Base-by-base conservation (phyloP, 2,888 invertebrate genomes). In the Tipula helvola region DNA sequence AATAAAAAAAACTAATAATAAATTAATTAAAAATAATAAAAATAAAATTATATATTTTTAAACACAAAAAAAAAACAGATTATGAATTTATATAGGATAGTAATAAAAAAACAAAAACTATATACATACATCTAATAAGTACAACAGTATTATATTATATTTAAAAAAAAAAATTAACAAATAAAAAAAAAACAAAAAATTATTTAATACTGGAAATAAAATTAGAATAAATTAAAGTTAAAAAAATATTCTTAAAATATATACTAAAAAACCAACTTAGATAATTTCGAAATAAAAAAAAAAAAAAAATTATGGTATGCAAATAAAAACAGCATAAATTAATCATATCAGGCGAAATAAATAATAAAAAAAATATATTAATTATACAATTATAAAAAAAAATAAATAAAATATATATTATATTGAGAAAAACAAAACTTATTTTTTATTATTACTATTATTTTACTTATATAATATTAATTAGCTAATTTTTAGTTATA, bases 61-160 rank as follows among this genome's bases (percentile, higher is more conserved):
- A 84, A 84, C 84, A 84, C 84, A 84, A 84, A 84, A 83, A 83
- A n/a, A 52, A 84, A 84, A 84, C 83, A 83, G 36, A 39, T 39
- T 39, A 84, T 16, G 84, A 84, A 84, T 84, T 84, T 84, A 84
- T 84, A 84, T 84, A 84, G 84, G 84, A 39, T 84, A 84, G 84
- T 71, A 71, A 84, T 84, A 84, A 39, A 84, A 39, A 84, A 84
- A 84, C 84, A 84, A 84, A 84, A 84, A 84, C 84, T 84, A 84
- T 84, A 84, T 84, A 84, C 71, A 71, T 71, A 71, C 84, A 84
- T 84, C 84, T 84, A 84, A 84, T 88, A 87, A 87, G 88, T 88
- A 87, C 88, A 88, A 88, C 88, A 87, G 87, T 88, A 88, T 88
- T 85, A 86, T 86, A 86, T 85, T 84, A 39, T 16, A 39, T 84